phyloP scores from a whole-genome alignment of 2,113 vertebrate genomes.

The Cyanistes caeruleus region DNA sequence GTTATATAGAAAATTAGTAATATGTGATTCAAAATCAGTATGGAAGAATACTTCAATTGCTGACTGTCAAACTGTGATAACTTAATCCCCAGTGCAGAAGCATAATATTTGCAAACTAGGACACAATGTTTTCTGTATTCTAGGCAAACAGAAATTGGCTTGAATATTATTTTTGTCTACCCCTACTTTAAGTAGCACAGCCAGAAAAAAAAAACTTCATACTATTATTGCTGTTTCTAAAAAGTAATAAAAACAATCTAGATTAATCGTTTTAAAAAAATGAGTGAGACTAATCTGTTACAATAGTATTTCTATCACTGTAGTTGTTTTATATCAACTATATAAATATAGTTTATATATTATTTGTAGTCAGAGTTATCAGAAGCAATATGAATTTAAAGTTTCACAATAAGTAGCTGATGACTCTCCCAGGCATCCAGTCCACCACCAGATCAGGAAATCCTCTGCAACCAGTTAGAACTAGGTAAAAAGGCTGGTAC shows the following conservation, averaged over 20 bases:
- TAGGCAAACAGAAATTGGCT: constrained; percentile 41
- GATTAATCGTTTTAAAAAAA: background rate
- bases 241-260: background rate
- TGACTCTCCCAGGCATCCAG: background rate
- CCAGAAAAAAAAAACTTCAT: background rate
- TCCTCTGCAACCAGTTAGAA: background rate
- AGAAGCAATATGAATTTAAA: background rate
- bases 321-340: background rate
- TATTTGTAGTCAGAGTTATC: background rate
- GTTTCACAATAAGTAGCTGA: background rate
- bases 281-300: background rate
- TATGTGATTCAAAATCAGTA: background rate
- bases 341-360: too few species aligned
- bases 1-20: constrained; percentile 14
- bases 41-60: constrained; percentile 17
- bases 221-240: background rate
- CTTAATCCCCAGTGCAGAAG: background rate
- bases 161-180: background rate
- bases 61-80: constrained; percentile 20
- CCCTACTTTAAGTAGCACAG: background rate
- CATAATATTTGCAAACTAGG: constrained; percentile 33
- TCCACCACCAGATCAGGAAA: background rate
- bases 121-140: background rate
- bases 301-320: background rate
- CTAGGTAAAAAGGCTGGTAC: background rate